A percentile compares a stretch with the other conserved stretches of the same genome.
These are phyloP conservation scores for Sitophilus oryzae DNA, from an alignment of 1,140 invertebrate species.

Conservation along the genomic window DNA sequence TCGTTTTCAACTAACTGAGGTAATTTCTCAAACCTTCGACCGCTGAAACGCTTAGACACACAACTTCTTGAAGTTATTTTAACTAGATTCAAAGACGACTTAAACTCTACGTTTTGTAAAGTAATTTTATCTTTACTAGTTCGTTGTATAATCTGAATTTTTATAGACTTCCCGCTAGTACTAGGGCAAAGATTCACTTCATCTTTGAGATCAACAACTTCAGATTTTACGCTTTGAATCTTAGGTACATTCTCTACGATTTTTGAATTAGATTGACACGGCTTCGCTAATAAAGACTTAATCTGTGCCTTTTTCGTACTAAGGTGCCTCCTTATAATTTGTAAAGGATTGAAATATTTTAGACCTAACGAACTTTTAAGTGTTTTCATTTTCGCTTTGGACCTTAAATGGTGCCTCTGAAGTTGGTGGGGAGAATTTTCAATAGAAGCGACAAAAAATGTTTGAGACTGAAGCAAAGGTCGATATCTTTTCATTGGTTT, in stretches of 20 bases:
- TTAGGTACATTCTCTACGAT: background rate
- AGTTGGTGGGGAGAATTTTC: slow-evolving; percentile 9
- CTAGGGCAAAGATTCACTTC: slow-evolving; percentile 6
- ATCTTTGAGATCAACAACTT: too few species aligned
- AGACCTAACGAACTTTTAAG: slow-evolving; percentile 2
- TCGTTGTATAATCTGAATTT: slow-evolving; percentile 19
- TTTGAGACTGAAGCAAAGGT: background rate
- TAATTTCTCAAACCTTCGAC: too few species aligned
- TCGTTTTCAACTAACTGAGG: background rate
- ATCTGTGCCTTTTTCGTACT: slow-evolving; percentile 9
- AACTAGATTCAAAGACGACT: slow-evolving; percentile 16
- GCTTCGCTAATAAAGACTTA: background rate
- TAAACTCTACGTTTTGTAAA: slow-evolving; percentile 18
- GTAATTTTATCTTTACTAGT: slow-evolving; percentile 14
- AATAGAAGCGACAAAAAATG: background rate
- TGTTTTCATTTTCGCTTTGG: background rate
- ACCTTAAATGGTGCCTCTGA: background rate
- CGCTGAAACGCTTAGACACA: background rate
- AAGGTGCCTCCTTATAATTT: slow-evolving; percentile 11
- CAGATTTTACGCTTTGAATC: too few species aligned
- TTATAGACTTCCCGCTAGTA: slow-evolving; percentile 3
- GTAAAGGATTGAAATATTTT: slow-evolving; percentile 6
- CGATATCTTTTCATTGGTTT: too few species aligned
- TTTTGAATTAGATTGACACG: background rate
- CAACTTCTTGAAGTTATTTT: slow-evolving; percentile 22